Evolutionary conservation across 2,797 vertebrate genomes (phyloP), one percentile per base, ranked within the genome.

Genomic region (Phoebastria nigripes): DNA sequence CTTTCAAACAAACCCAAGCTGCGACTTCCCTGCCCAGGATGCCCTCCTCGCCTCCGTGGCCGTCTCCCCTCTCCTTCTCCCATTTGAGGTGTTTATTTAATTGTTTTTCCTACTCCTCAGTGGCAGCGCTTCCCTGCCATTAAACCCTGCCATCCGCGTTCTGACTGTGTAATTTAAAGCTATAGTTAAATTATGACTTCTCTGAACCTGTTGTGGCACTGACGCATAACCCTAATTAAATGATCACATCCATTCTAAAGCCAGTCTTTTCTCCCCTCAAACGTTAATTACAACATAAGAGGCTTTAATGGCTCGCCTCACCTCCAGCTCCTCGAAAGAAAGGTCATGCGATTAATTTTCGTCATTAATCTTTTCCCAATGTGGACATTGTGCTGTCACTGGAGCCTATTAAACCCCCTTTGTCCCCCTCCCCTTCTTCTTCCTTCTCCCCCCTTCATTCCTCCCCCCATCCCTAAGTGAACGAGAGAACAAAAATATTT

Each of bases 201-300:
- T 98, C 97, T 96, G 98, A 98, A 98, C 98, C 98, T 98, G 98
- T 99, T 99, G 99, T 98, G 98, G 98, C 98, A 98, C 98, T 98
- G 98, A 98, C 98, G 98, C 98, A 98, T 98, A 98, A 99, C 98
- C 98, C 99, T 99, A 99, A 99, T 99, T 99, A 99, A 98, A 98
- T 98, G 98, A 98, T 98, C 98, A 98, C 98, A 98, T 99, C 98
- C 98, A 98, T 98, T 98, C 98, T 98, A 98, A 98, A 98, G 98
- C 98, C 98, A 98, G 98, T 98, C 98, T 98, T 98, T 98, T 98
- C 98, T 98, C 98, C 98, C 98, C 98, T 98, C 98, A 98, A 98
- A 98, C 98, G 98, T 99, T 99, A 99, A 99, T 99, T 99, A 99
- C 98, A 98, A 98, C 99, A 99, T 99, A 99, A 99, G 99, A 99